Conservation (phyloP, 2,113 vertebrate species). For the Pimephales promelas region DNA sequence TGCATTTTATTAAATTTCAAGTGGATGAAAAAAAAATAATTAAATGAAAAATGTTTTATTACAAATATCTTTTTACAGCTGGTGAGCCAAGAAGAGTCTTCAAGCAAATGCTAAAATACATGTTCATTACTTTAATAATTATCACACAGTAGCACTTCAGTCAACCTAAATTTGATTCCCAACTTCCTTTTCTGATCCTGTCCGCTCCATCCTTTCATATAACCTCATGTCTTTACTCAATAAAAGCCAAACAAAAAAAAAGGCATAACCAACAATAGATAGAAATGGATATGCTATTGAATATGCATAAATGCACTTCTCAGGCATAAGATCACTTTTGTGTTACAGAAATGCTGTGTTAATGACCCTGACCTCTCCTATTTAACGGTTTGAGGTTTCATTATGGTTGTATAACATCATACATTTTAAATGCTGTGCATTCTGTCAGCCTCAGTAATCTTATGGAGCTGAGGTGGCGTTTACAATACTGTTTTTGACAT, state of each 20-base stretch:
- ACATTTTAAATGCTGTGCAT: neutral
- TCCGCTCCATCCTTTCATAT: neutral
- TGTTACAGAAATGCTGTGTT: neutral
- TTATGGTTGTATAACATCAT: neutral
- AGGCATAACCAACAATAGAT: neutral
- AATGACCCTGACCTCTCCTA: neutral
- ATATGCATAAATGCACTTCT: neutral
- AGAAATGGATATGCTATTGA: neutral
- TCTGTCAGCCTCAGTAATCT: neutral
- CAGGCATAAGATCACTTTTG: neutral
- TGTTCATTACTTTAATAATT: neutral
- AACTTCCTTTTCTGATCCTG: neutral
- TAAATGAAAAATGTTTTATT: neutral
- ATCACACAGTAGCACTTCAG: neutral
- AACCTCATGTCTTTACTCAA: neutral
- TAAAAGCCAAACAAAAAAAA: neutral
- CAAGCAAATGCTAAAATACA: neutral
- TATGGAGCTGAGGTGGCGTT: neutral
- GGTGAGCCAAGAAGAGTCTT: neutral
- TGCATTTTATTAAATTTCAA: neutral
- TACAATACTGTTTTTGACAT: constrained; percentile 11
- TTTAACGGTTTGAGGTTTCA: neutral
- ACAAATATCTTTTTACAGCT: neutral
- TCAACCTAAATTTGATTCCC: too few species aligned
- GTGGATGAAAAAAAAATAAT: neutral